A percentile compares a stretch with the other conserved stretches of the same genome.
phyloP scores from a whole-genome alignment of 2,797 vertebrate genomes.

The Rhodeus uyekii region DNA sequence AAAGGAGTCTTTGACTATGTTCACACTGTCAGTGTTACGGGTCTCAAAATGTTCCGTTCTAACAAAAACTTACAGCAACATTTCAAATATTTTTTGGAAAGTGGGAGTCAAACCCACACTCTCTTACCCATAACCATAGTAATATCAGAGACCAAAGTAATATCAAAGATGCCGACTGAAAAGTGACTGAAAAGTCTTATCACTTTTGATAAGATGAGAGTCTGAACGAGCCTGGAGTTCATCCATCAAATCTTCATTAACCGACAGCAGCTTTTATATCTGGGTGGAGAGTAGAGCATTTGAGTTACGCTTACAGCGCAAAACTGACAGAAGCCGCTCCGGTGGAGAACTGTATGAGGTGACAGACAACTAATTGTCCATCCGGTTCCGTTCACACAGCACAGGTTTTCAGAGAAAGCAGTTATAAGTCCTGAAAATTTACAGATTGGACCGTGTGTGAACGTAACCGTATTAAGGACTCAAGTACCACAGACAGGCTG shows the following conservation, averaged over 20 bases:
- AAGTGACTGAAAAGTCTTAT: neutral
- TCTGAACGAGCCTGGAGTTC: neutral
- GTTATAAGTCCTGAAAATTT: too few species aligned
- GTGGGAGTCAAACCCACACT: neutral
- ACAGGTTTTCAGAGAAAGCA: neutral
- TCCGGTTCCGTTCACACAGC: too few species aligned
- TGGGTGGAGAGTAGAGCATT: neutral
- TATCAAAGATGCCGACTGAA: too few species aligned
- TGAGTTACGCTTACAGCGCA: neutral
- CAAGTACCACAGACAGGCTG: neutral
- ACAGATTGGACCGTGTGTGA: too few species aligned
- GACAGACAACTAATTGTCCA: neutral
- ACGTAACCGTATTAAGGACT: neutral
- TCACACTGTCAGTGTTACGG: neutral
- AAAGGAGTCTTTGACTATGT: neutral
- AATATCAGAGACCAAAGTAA: neutral
- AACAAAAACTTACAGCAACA: neutral
- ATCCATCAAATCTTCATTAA: neutral
- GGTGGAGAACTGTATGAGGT: neutral
- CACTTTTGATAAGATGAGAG: neutral
- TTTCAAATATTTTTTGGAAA: neutral
- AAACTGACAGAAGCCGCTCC: too few species aligned
- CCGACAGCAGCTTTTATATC: neutral
- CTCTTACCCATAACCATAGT: neutral
- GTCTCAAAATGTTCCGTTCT: neutral